Evolutionary conservation across 2,113 vertebrate species (phyloP), one percentile per base, ranked within the genome.

Genomic region (Andinoacara biseriatus): DNA sequence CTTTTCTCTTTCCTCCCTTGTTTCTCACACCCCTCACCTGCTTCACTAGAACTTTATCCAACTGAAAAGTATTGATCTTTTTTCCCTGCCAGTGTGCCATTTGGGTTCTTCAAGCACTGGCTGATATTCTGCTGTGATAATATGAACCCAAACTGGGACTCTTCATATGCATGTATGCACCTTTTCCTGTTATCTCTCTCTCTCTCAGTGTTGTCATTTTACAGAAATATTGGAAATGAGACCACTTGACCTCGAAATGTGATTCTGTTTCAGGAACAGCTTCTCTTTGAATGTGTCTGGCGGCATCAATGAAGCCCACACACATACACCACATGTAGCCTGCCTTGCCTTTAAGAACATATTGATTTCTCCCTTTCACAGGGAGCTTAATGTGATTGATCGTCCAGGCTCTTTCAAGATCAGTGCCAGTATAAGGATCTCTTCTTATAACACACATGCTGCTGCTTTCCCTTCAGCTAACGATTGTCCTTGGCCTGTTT

Each of bases 371-470:
- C 80, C 80, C 89, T 90, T 94, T 95, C 86, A 85, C 92, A 91
- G 93, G 93, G 89, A 95, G 95, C 94, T 95, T 95, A 95, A 95
- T 91, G 92, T 89, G 33, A 96, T 96, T 93, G 94, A 96, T 96
- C 49, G 90, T 78, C 72, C 86, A 81, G 92, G 92, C 93, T 92
- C 90, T 95, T 96, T 95, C 95, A 95, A 95, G 94, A 95, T 95
- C 95, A 95, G 93, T 69, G 82, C 92, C 91, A 88, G 90, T 92
- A 94, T 94, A 94, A 95, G 94, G 93, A 92, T 93, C 92, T 91
- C 92, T 93, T 94, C 90, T 93, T 82, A 91, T 92, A 86, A 93
- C 86, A 76, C 90, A 90, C 91, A 91, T 83, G 63, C 87, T 86
- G 86, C 65, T 80, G 90, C 86, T 90, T 92, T 90, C 90, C 87